Percentiles rank a stretch among this genome's conserved stretches.
phyloP scores from a whole-genome alignment of 1,140 invertebrate species.

The Drosophila nasuta region DNA sequence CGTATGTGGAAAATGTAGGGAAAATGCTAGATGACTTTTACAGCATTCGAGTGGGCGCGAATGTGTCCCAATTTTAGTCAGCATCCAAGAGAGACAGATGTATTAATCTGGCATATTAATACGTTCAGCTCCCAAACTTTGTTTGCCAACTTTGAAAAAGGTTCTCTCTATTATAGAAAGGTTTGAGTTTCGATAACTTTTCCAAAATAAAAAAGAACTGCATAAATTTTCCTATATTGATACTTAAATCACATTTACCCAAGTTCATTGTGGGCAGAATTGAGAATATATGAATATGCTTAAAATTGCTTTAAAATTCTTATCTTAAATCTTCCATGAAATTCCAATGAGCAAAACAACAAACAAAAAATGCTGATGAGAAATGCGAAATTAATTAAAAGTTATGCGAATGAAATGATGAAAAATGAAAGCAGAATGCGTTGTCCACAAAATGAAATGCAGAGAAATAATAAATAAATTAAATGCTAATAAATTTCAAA shows the following conservation, averaged over 20 bases:
- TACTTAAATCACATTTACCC: background rate
- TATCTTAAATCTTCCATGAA: slow-evolving; percentile 10
- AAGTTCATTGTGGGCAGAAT: background rate
- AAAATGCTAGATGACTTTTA: slow-evolving; percentile 40
- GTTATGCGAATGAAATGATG: slow-evolving; percentile 13
- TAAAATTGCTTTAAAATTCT: background rate
- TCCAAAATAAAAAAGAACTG: background rate
- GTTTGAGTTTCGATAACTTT: background rate
- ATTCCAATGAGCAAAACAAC: background rate
- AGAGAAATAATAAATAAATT: slow-evolving; percentile 65
- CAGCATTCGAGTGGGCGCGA: slow-evolving; percentile 50
- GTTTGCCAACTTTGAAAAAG: slow-evolving; percentile 15
- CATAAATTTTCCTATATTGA: slow-evolving; percentile 1
- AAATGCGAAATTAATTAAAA: slow-evolving; percentile 43
- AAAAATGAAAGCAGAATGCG: slow-evolving; percentile 10
- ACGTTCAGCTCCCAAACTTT: slow-evolving; percentile 14
- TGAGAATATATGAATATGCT: background rate
- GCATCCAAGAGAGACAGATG: slow-evolving; percentile 2
- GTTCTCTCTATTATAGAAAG: slow-evolving; percentile 4
- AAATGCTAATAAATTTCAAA: slow-evolving; percentile 72
- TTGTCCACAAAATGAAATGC: slow-evolving; percentile 23
- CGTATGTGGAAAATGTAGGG: slow-evolving; percentile 30
- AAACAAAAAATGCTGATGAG: background rate
- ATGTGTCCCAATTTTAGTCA: slow-evolving; percentile 37
- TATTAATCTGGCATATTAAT: slow-evolving; percentile 43